Evolutionary conservation across 2,888 invertebrate species (phyloP).

Genomic region (Halictus quadricinctus): DNA sequence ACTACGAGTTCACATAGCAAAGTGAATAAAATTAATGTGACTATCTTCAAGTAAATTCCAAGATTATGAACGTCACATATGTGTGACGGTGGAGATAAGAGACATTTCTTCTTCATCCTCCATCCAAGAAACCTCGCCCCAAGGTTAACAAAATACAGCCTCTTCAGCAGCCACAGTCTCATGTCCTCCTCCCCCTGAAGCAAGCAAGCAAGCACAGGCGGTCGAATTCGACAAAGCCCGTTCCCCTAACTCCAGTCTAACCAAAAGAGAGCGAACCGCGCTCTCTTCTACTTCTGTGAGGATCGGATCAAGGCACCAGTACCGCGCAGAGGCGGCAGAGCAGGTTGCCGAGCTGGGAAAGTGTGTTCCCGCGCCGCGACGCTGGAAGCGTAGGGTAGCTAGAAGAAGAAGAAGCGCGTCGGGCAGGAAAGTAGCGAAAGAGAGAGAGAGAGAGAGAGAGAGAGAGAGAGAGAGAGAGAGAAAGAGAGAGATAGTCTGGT

Average conservation of each 20-base stretch:
- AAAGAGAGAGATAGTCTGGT: not conserved
- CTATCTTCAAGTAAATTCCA: too few species aligned
- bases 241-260: not conserved
- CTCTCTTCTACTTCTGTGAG: slow-evolving; percentile 79
- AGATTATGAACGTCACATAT: too few species aligned
- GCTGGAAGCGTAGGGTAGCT: slow-evolving; percentile 19
- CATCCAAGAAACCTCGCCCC: not conserved
- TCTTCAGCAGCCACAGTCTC: not conserved
- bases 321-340: slow-evolving; percentile 74
- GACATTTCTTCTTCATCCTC: not conserved
- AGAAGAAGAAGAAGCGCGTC: slow-evolving; percentile 47
- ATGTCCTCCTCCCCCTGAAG: not conserved
- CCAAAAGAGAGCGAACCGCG: slow-evolving; percentile 66
- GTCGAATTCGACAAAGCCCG: not conserved
- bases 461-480: not conserved
- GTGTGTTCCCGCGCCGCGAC: slow-evolving; percentile 19
- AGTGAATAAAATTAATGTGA: too few species aligned
- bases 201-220: accelerated
- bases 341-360: slow-evolving; percentile 38
- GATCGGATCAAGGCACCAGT: slow-evolving; percentile 80
- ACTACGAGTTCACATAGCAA: too few species aligned
- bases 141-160: not conserved
- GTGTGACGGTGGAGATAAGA: too few species aligned
- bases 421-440: not conserved
- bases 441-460: not conserved